Conservation (phyloP, 2,888 invertebrate genomes). For the Vandiemenella viatica region DNA sequence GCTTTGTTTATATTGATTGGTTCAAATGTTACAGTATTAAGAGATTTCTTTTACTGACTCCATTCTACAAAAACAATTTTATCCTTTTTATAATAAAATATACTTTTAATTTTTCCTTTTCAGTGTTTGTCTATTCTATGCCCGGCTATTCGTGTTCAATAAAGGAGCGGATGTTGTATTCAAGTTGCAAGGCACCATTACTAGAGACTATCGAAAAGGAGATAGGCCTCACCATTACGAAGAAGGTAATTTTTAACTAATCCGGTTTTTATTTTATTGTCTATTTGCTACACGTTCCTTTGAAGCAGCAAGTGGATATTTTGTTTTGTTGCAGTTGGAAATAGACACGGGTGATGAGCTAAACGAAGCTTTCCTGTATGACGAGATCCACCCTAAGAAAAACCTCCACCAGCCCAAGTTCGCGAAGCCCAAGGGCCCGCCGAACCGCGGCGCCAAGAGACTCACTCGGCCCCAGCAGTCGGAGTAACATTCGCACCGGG, state of each 20-base stretch:
- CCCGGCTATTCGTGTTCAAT: constrained; percentile 92
- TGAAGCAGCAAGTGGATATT: no score
- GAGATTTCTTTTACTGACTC: no score
- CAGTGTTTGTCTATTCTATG: constrained; percentile 97
- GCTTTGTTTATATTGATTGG: no score
- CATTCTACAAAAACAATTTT: no score
- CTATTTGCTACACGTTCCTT: no score
- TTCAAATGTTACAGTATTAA: no score
- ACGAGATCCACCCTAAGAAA: constrained; percentile 87
- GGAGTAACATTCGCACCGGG: not conserved
- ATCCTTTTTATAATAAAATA: no score
- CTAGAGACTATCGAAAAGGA: constrained; percentile 60
- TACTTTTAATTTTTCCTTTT: no score
- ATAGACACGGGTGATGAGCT: constrained; percentile 81
- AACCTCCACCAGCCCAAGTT: constrained; percentile 80
- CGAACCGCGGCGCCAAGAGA: constrained; percentile 79
- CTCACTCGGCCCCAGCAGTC: constrained; percentile 46
- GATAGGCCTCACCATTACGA: constrained; percentile 62
- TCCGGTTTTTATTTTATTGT: no score
- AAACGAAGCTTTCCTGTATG: constrained; percentile 76
- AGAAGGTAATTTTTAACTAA: constrained; percentile 58
- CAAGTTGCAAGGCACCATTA: constrained; percentile 89
- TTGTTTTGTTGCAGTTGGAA: constrained; percentile 56
- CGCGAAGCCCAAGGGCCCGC: constrained; percentile 92
- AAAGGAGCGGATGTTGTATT: constrained; percentile 96